Percentiles rank a stretch among this genome's conserved stretches.
These are phyloP conservation scores for Cyprinodon diabolis DNA, from an alignment of 2,797 vertebrate genomes.

Conservation along the genomic window DNA sequence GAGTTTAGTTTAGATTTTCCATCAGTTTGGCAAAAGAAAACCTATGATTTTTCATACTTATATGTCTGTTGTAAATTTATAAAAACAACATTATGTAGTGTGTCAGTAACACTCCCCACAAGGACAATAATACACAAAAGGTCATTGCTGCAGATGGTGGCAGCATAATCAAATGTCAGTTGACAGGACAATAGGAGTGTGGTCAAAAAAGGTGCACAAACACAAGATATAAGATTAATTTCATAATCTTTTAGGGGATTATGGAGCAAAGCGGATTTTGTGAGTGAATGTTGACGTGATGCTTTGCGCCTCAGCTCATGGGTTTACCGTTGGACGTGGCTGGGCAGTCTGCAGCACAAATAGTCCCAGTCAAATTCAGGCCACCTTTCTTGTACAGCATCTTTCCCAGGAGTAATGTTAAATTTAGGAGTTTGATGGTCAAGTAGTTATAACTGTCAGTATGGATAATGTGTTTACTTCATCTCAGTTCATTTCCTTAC, in stretches of 20 bases:
- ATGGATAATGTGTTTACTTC: no score
- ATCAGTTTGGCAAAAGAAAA: not conserved
- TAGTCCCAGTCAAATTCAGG: no score
- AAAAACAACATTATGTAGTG: not conserved
- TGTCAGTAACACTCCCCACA: not conserved
- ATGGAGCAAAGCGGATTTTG: no score
- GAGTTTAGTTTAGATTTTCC: not conserved
- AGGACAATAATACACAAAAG: not conserved
- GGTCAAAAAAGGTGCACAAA: no score
- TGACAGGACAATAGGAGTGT: not conserved
- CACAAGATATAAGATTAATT: no score
- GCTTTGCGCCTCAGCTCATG: no score
- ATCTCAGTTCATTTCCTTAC: no score
- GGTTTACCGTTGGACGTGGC: no score
- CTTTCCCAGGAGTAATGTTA: not conserved
- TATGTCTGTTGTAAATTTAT: not conserved
- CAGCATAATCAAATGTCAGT: not conserved
- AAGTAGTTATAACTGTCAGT: not conserved
- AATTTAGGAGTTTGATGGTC: not conserved
- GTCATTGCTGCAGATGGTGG: not conserved
- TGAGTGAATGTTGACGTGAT: no score
- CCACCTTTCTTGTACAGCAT: not conserved
- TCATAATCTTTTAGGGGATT: no score
- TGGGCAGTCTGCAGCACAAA: not conserved
- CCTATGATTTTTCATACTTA: not conserved